These are phyloP conservation scores for Papilio demoleus DNA, from an alignment of 2,888 invertebrate species.

Conservation along the genomic window DNA sequence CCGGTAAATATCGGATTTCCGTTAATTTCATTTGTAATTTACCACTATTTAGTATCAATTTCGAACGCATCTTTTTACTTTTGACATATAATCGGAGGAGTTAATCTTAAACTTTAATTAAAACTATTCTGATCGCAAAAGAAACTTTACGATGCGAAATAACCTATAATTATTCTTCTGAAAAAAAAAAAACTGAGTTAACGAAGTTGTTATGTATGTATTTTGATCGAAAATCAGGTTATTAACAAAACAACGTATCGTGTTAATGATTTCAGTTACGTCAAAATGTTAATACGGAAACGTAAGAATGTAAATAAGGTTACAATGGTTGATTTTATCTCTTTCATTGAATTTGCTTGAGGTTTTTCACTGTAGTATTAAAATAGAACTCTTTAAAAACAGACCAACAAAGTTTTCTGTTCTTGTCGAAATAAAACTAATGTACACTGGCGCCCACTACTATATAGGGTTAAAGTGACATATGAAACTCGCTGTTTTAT, in stretches of 20 bases:
- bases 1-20: not conserved
- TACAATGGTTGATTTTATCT: not conserved
- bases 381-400: not conserved
- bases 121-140: not conserved
- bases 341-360: not conserved
- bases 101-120: constrained; percentile 3
- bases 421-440: not conserved
- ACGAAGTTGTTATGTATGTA: too few species aligned
- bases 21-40: not conserved
- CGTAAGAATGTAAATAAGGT: not conserved
- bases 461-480: too few species aligned
- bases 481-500: too few species aligned
- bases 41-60: not conserved
- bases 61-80: not conserved
- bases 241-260: not conserved
- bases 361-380: not conserved
- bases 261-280: not conserved
- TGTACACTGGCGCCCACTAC: too few species aligned
- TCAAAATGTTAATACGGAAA: not conserved
- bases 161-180: not conserved
- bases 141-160: not conserved
- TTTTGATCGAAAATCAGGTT: too few species aligned
- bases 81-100: constrained; percentile 9
- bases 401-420: not conserved
- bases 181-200: too few species aligned